Evolutionary conservation across 2,797 vertebrate species (phyloP).

Genomic region (Sebastes kiyomatsui): DNA sequence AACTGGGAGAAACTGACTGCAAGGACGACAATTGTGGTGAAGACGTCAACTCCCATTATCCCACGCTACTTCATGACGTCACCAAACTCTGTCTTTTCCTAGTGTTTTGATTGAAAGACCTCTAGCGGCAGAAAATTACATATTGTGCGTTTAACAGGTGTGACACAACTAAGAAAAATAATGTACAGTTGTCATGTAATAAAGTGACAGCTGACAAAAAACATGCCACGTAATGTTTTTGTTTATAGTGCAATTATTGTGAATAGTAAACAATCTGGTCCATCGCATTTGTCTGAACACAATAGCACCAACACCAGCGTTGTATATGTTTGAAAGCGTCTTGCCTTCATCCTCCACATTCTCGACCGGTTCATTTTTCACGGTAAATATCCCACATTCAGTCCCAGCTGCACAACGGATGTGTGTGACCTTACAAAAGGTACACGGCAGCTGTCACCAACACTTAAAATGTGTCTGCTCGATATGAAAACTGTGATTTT

Average conservation of each 20-base stretch:
- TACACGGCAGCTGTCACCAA: not conserved
- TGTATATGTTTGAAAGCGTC: not conserved
- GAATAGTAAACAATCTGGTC: not conserved
- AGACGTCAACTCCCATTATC: no score
- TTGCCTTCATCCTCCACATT: not conserved
- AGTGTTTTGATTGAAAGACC: not conserved
- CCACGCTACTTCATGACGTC: no score
- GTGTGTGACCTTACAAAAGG: not conserved
- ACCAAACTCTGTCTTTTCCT: not conserved
- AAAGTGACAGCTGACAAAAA: not conserved
- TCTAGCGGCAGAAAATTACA: not conserved
- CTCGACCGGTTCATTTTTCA: not conserved
- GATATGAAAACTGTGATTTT: constrained; percentile 17
- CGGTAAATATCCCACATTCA: not conserved
- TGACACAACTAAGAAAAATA: not conserved
- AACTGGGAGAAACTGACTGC: no score
- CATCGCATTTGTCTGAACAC: not conserved
- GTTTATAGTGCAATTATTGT: not conserved
- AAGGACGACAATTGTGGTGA: no score
- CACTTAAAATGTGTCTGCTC: not conserved
- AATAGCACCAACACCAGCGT: not conserved
- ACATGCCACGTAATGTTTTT: not conserved
- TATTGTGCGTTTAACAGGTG: not conserved
- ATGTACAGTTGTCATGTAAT: not conserved
- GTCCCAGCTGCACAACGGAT: constrained; percentile 13